Base-by-base conservation (phyloP, 1,140 invertebrate genomes). In the Platorchestia sp. region DNA sequence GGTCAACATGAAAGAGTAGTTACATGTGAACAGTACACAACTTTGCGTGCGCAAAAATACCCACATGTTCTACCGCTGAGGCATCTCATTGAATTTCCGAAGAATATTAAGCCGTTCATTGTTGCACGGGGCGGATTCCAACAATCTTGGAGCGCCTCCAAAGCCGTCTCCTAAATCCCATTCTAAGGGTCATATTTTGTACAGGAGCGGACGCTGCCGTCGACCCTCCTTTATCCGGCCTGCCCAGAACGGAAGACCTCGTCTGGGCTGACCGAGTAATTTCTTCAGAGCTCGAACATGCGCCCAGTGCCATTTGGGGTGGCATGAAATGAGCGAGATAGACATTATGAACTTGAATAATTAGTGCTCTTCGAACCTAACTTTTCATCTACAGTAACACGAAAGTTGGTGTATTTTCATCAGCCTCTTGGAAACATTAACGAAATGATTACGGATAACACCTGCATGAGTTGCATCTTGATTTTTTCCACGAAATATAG, bases 71-170 rank as follows among this genome's bases (percentile, higher is more conserved):
- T 75, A 75, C 59, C 36, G 27, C 36, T 75, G 59, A 75, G 36
- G 14, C 3, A 27, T 36, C 22, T 40, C 45, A 93, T 93, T 45
- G 91, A 93, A 93, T 93, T 93, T 93, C 40, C 40, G 43, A 44
- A 47, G 45, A 40, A 40, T 42, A 93, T 93, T 93, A 93, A 44
- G 91, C 45, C 91, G 40, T 45, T 44, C 91, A 45, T 93, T 93
- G 91, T 93, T 44, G 45, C 91, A 45, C 43, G 44, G 14, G 91
- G 91, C 91, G 43, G 45, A 93, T 93, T 93, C 91, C 43, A 47
- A 93, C 91, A 93, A 93, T 93, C 91, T 93, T 93, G 91, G 91
- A 93, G 91, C 91, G 91, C 91, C 91, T 93, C 91, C 91, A 93
- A 93, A 47, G 91, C 91, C 91, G 91, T 93, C 91, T 93, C 43